Evolutionary conservation across 2,113 vertebrate genomes (phyloP).

Genomic region (Mungos mungo): DNA sequence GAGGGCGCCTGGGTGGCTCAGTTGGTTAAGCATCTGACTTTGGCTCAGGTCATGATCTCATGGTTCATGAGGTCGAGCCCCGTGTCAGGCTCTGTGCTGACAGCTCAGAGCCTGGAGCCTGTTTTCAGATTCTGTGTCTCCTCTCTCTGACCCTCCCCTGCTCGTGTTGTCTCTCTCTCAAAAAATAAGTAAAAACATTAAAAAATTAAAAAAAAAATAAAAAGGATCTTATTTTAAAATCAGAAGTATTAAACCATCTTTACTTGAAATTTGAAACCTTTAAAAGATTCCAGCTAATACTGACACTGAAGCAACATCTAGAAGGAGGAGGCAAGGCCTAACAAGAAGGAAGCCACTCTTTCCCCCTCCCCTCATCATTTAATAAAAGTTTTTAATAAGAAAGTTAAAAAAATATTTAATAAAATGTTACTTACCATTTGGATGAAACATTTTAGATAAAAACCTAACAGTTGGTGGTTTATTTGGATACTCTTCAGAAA

Average conservation of each 20-base stretch:
- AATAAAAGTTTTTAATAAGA: too few relatives aligned
- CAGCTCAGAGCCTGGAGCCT: too few relatives aligned
- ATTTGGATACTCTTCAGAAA: slow-evolving; percentile 99
- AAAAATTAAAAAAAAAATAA: neutral
- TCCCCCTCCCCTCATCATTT: neutral
- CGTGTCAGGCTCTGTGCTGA: too few relatives aligned
- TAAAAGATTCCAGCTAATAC: neutral
- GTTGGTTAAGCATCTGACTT: too few relatives aligned
- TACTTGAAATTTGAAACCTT: neutral
- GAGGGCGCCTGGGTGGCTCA: too few relatives aligned
- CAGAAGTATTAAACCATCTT: neutral
- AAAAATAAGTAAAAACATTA: too few relatives aligned
- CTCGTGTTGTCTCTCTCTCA: too few relatives aligned
- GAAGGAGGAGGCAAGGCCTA: neutral
- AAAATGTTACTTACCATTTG: slow-evolving; percentile 92
- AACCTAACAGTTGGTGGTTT: slow-evolving; percentile 99
- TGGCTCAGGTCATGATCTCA: too few relatives aligned
- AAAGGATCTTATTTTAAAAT: slow-evolving; percentile 10
- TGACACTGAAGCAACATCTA: neutral
- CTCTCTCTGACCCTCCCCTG: too few relatives aligned
- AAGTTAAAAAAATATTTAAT: neutral
- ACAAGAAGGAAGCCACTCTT: neutral
- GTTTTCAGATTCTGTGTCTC: too few relatives aligned
- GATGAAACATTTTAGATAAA: slow-evolving; percentile 99
- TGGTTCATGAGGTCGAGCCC: too few relatives aligned